Percentiles rank a stretch among this genome's conserved stretches.
These are phyloP conservation scores for Cliona cf. orientalis DNA, from an alignment of 37 sponge, comb jelly and placozoan species.

Conservation along the genomic window DNA sequence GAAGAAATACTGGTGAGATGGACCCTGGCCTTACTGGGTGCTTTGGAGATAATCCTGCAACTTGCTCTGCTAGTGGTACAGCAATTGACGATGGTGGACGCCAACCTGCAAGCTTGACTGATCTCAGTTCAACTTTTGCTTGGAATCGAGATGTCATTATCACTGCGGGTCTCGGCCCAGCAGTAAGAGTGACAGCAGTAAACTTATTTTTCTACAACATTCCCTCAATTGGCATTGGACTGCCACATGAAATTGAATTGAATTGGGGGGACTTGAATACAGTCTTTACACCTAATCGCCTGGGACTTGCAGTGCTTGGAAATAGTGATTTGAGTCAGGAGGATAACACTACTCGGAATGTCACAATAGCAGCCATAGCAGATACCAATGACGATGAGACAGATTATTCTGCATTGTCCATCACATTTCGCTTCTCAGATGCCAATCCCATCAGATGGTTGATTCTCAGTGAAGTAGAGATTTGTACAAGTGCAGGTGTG, in stretches of 20 bases:
- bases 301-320: too few species aligned
- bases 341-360: slow-evolving; percentile 27
- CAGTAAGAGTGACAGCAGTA: slow-evolving; percentile 15
- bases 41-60: too few species aligned
- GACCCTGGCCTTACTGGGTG: too few species aligned
- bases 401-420: neutral
- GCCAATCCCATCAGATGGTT: neutral
- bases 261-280: too few species aligned
- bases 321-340: slow-evolving; percentile 37
- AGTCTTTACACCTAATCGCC: too few species aligned
- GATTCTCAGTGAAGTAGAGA: slow-evolving; percentile 52
- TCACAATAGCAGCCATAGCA: slow-evolving; percentile 26
- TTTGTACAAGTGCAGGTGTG: slow-evolving; percentile 29
- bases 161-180: neutral
- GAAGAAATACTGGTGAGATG: too few species aligned
- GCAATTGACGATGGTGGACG: slow-evolving; percentile 10
- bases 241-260: slow-evolving; percentile 1
- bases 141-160: slow-evolving; percentile 29
- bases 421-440: slow-evolving; percentile 12
- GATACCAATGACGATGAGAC: too few species aligned
- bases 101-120: neutral
- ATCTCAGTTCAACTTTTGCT: slow-evolving; percentile 9
- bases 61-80: too few species aligned
- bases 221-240: slow-evolving; percentile 50
- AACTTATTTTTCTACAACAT: slow-evolving; percentile 62